Evolutionary conservation across 2,888 invertebrate species (phyloP).

Genomic region (Phaedon cochleariae): DNA sequence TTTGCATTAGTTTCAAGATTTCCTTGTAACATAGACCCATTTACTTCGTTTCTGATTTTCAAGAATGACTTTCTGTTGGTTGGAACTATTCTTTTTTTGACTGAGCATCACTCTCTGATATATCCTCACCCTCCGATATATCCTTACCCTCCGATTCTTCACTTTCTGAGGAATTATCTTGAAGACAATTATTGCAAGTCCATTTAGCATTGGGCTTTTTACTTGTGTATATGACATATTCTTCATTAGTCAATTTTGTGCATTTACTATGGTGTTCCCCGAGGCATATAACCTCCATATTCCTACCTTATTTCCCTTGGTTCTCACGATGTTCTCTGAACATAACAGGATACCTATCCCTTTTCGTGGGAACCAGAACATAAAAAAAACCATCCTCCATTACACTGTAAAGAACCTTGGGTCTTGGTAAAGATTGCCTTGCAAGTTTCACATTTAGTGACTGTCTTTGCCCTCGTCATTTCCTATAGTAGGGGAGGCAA

Average conservation of each 20-base stretch:
- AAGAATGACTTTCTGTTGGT: slow-evolving; percentile 3
- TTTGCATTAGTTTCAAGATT: slow-evolving; percentile 1
- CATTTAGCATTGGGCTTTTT: not conserved
- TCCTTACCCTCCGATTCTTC: too few relatives aligned
- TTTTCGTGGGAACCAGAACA: too few relatives aligned
- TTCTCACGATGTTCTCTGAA: too few relatives aligned
- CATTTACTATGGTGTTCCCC: too few relatives aligned
- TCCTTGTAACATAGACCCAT: not conserved
- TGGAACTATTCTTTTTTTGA: not conserved
- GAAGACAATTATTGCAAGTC: not conserved
- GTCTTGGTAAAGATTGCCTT: not conserved
- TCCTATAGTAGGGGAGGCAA: too few relatives aligned
- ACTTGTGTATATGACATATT: not conserved
- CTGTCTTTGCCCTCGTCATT: not conserved
- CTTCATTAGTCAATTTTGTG: not conserved
- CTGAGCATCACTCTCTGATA: not conserved
- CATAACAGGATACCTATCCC: too few relatives aligned
- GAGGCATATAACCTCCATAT: too few relatives aligned
- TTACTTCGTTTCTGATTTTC: not conserved
- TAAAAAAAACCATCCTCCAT: too few relatives aligned
- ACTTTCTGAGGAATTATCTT: not conserved
- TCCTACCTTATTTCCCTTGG: too few relatives aligned
- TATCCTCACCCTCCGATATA: too few relatives aligned
- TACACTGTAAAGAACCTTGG: not conserved
- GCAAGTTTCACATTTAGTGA: not conserved